Evolutionary conservation across 2,888 invertebrate species (phyloP).

Genomic region (Anodontia alba): DNA sequence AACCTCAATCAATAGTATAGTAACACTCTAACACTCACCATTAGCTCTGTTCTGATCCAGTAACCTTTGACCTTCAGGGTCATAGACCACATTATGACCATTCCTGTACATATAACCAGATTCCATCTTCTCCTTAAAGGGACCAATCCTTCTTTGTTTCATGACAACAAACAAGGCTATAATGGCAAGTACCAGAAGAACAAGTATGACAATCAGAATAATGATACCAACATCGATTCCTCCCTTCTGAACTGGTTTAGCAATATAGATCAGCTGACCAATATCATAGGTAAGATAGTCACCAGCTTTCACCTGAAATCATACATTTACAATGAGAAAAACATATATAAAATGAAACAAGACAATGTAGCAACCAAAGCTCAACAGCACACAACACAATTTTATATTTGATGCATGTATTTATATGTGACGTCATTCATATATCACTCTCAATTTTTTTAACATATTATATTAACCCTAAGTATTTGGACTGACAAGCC

Average conservation of each 20-base stretch:
- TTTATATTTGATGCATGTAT: no score
- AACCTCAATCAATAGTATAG: no score
- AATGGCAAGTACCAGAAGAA: slow-evolving; percentile 64
- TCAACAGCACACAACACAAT: no score
- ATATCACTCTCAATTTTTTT: no score
- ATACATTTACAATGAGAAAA: not conserved
- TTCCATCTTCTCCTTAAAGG: slow-evolving; percentile 56
- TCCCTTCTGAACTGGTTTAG: slow-evolving; percentile 20
- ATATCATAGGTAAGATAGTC: slow-evolving; percentile 66
- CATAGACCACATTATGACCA: slow-evolving; percentile 16
- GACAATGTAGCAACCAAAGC: no score
- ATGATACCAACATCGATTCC: slow-evolving; percentile 59
- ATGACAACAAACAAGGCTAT: slow-evolving; percentile 68
- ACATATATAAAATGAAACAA: slow-evolving; percentile 1
- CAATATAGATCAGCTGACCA: slow-evolving; percentile 71
- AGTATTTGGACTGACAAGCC: no score
- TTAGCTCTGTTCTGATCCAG: slow-evolving; percentile 60
- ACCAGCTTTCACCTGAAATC: slow-evolving; percentile 75
- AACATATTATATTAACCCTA: no score
- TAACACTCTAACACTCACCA: slow-evolving; percentile 35
- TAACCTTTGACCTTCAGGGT: slow-evolving; percentile 42
- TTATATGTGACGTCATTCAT: no score
- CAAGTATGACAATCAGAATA: slow-evolving; percentile 63
- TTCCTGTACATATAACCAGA: slow-evolving; percentile 35
- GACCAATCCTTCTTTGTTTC: slow-evolving; percentile 69